Base-by-base conservation (phyloP, 2,113 vertebrate genomes). In the Regulus satrapa region DNA sequence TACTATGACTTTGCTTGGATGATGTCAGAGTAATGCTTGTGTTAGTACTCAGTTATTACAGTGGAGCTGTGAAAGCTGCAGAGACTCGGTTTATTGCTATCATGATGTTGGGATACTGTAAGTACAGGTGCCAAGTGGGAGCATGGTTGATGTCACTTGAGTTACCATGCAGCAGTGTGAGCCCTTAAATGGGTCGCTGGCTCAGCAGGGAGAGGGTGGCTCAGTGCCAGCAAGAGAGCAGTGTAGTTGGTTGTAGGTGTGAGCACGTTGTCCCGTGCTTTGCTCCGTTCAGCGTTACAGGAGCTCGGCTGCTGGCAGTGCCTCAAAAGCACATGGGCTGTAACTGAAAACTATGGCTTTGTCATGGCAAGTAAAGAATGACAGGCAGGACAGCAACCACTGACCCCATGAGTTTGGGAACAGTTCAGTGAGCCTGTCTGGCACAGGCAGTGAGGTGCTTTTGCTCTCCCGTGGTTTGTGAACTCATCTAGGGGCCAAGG, bases 81-180 rank as follows among this genome's bases (percentile, higher is more conserved):
- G 40, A 58, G 55, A 45, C 69, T n/a, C 85, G 34, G 0, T 56
- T 92, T 73, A 38, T 71, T 88, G 14, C 34, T 62, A 10, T 58
- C 67, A 31, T 38, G 36, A 20, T 74, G 43, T 29, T 29, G 61
- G 32, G 43, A 16, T 73, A 40, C 36, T 8, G 0, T 29, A 69
- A 77, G 31, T 40, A 49, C n/a, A 56, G 34, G 14, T 32, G 48
- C 34, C 58, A 72, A 68, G 26, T 28, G 25, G 52, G 32, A 71
- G 8, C 24, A 25, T 31, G 0, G 0, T 1, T 64, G 64, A 18
- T 63, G 55, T 45, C 43, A 6, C 56, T 38, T 10, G 4, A 54
- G 63, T 64, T 49, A 18, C 0, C 0, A 36, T 2, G 2, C 62
- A 68, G 40, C 31, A n/a, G 9, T 1, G 1, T 1, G 8, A 55